A percentile compares a stretch with the other conserved stretches of the same genome.
Conservation (phyloP, 2,797 vertebrate species). For the Spinus olivaceus region DNA sequence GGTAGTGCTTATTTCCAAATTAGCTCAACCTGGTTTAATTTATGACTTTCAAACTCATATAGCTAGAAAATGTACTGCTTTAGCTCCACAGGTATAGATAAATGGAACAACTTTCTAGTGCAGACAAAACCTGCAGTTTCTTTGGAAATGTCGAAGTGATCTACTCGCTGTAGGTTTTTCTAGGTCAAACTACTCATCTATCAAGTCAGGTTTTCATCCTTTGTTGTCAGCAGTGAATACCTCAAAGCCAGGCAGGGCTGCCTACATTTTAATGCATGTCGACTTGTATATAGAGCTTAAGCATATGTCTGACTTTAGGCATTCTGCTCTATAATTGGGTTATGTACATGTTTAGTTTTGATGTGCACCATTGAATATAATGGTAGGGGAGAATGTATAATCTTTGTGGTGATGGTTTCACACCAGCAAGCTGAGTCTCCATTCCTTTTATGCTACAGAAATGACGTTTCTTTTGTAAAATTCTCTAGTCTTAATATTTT, state of each 20-base stretch:
- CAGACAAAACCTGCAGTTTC: conserved; percentile 2
- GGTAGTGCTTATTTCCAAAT: conserved; percentile 3
- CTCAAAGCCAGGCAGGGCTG: conserved; percentile 21
- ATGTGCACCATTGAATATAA: neutral
- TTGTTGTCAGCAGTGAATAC: conserved; percentile 56
- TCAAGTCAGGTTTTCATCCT: conserved; percentile 64
- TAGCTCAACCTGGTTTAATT: conserved; percentile 21
- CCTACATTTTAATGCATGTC: conserved; percentile 2
- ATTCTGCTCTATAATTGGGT: neutral
- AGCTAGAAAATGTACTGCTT: neutral
- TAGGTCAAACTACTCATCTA: conserved; percentile 30
- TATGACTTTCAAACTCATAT: neutral
- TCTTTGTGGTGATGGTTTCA: neutral
- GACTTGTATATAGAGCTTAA: neutral
- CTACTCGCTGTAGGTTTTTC: conserved; percentile 32
- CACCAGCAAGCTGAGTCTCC: neutral
- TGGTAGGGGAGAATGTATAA: neutral
- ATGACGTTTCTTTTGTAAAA: neutral
- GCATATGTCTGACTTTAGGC: neutral
- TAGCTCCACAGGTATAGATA: conserved; percentile 4
- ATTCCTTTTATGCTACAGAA: neutral
- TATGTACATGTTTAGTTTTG: neutral
- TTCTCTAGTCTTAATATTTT: neutral
- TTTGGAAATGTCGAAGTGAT: conserved; percentile 33
- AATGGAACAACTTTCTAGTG: neutral